Percentiles rank a stretch among this genome's conserved stretches.
Conservation (phyloP, 2,113 vertebrate genomes). For the Oophaga pumilio region DNA sequence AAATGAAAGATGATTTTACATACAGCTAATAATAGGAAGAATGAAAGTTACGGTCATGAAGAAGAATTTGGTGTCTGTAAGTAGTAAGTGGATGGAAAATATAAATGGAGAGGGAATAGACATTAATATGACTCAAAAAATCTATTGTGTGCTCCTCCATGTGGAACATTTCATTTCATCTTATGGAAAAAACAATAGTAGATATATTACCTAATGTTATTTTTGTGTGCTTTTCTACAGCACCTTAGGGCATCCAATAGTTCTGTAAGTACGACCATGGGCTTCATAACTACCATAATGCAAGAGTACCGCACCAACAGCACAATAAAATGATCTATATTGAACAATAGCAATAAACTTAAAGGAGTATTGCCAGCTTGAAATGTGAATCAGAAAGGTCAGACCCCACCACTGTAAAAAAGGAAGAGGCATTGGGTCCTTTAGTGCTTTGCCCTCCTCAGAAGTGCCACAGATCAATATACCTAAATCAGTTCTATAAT, state of each 20-base stretch:
- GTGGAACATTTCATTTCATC: conserved; percentile 16
- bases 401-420: too few species aligned
- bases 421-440: too few species aligned
- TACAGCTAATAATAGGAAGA: conserved; percentile 49
- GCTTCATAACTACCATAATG: too few species aligned
- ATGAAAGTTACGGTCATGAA: conserved; percentile 29
- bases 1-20: conserved; percentile 47
- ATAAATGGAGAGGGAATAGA: conserved; percentile 10
- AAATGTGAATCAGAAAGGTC: too few species aligned
- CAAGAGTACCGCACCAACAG: too few species aligned
- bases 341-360: too few species aligned
- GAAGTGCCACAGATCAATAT: too few species aligned
- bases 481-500: too few species aligned
- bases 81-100: conserved; percentile 22
- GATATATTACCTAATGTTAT: neutral
- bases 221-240: neutral
- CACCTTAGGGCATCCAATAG: neutral
- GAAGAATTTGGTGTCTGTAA: conserved; percentile 17
- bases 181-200: neutral
- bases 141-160: neutral
- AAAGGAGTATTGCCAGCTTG: too few species aligned
- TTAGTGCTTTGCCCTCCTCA: too few species aligned
- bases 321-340: too few species aligned
- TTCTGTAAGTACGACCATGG: neutral
- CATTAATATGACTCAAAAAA: conserved; percentile 13